Base-by-base conservation (phyloP, 2,113 vertebrate genomes). In the Pholis gunnellus region DNA sequence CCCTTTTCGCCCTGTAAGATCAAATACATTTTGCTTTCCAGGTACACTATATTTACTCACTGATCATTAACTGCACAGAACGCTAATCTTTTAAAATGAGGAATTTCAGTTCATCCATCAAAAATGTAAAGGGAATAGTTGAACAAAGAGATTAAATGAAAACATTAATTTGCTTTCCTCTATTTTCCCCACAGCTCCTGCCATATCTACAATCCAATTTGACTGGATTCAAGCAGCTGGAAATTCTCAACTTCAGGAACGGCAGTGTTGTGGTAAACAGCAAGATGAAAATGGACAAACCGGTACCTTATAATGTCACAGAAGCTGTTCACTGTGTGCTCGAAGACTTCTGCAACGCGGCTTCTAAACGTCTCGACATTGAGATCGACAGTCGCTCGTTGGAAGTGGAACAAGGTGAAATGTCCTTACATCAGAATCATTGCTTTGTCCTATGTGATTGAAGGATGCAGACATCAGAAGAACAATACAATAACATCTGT, bases 221-320 rank as follows among this genome's bases (percentile, higher is more conserved):
- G 22, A 99, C 96, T 1, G 98, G 97, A 75, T 99, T 99, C 86
- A 98, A 97, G 83, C 95, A 98, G 56, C 92, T 99, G 75, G 97
- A 99, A 94, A 97, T 99, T 71, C 96, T 99, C 10, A 98, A 96
- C 94, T 99, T 99, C 93, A 95, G 95, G 88, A 98, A 98, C 0
- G 97, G 97, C 59, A 99, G 97, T 1, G 96, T 99, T 71, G 97
- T 98, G 48, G 96, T 99, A 22, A 98, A 99, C 59, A 99, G 97
- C 92, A 97, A 94, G 88, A 94, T 98, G 95, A 97, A 95, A 70
- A 96, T 99, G 89, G 95, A 96, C 65, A 95, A 94, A 86, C 95
- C 95, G 0, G 96, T 98, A 52, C 96, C 96, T 0, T 96, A 97
- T 54, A 98, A 99, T 5, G 95, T 98, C 82, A 98, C 97, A 0